Evolutionary conservation across 1,140 invertebrate genomes (phyloP).

Genomic region (Plodia interpunctella): DNA sequence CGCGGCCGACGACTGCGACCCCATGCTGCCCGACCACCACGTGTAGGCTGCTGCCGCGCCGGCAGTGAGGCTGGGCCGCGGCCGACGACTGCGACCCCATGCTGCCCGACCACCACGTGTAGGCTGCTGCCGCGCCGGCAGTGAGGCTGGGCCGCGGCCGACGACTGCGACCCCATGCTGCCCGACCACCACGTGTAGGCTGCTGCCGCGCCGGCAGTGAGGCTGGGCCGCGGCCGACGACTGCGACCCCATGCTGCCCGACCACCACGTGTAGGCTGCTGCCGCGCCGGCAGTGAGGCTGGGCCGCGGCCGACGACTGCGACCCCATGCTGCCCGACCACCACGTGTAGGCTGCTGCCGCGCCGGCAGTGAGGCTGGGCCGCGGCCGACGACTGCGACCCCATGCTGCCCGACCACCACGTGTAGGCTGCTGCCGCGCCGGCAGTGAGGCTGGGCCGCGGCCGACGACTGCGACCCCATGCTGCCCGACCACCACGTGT

Average conservation of each 20-base stretch:
- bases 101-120: conserved; percentile 33
- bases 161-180: conserved; percentile 26
- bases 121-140: conserved; percentile 14
- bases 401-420: conserved; percentile 29
- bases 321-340: conserved; percentile 28
- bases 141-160: conserved; percentile 38
- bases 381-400: conserved; percentile 23
- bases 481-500: conserved; percentile 33
- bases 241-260: conserved; percentile 25
- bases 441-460: conserved; percentile 39
- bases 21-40: conserved; percentile 30
- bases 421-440: conserved; percentile 24
- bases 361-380: conserved; percentile 34
- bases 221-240: conserved; percentile 35
- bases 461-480: conserved; percentile 24
- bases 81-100: conserved; percentile 24
- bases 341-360: conserved; percentile 29
- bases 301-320: conserved; percentile 26
- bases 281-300: conserved; percentile 26
- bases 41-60: conserved; percentile 24
- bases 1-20: conserved; percentile 22
- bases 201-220: not conserved
- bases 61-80: conserved; percentile 39
- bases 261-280: conserved; percentile 32
- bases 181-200: conserved; percentile 33